Percentiles rank a stretch among this genome's conserved stretches.
These are phyloP conservation scores for Aplidium turbinatum DNA, from an alignment of 23 tunicate species.

Conservation along the genomic window DNA sequence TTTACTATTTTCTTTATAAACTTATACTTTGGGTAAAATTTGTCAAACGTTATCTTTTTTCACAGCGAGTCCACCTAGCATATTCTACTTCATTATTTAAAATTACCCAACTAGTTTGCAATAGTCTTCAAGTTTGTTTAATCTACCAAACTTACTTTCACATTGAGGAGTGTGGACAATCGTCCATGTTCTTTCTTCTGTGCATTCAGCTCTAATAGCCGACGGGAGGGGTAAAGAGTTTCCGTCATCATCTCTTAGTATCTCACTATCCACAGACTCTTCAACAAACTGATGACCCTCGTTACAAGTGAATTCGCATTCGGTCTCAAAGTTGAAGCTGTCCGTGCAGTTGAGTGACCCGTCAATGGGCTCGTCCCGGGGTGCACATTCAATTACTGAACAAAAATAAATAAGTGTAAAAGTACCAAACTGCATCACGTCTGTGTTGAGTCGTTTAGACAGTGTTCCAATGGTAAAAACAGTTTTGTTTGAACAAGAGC, in stretches of 20 bases:
- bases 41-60: too few relatives aligned
- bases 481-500: too few relatives aligned
- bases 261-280: neutral
- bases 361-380: slow-evolving; percentile 8
- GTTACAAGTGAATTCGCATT: slow-evolving; percentile 51
- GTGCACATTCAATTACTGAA: slow-evolving; percentile 29
- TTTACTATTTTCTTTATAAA: too few relatives aligned
- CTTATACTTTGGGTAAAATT: too few relatives aligned
- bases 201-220: slow-evolving; percentile 15
- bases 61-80: too few relatives aligned
- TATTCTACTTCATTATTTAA: too few relatives aligned
- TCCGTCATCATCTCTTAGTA: neutral
- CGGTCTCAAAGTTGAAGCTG: slow-evolving; percentile 36
- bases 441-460: too few relatives aligned
- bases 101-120: too few relatives aligned
- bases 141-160: slow-evolving; percentile 39
- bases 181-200: slow-evolving; percentile 43
- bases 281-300: slow-evolving; percentile 54
- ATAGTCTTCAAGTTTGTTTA: too few relatives aligned
- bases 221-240: neutral
- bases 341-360: slow-evolving; percentile 49
- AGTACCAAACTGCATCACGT: too few relatives aligned
- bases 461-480: too few relatives aligned
- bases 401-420: too few relatives aligned
- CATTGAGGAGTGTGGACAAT: slow-evolving; percentile 16